A percentile compares a stretch with the other conserved stretches of the same genome.
Conservation (phyloP, 2,888 invertebrate species). For the Aphodius granarius region DNA sequence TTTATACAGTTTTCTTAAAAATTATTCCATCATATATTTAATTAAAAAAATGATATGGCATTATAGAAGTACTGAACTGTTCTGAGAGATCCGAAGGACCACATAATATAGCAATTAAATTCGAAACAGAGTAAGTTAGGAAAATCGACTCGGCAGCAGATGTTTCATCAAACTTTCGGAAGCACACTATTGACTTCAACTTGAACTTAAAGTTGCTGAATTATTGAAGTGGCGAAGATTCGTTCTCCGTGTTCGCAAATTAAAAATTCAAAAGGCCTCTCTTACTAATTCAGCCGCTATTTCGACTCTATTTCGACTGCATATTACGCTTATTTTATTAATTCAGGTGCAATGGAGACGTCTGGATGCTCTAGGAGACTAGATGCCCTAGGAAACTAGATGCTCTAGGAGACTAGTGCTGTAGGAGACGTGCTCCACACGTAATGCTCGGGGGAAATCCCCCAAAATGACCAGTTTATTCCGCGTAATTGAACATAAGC, state of each 20-base stretch:
- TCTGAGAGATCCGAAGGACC: background rate
- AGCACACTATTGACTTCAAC: background rate
- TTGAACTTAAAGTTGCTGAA: background rate
- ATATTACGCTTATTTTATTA: background rate
- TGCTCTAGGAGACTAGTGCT: too few species aligned
- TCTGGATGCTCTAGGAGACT: too few species aligned
- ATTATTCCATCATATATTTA: too few species aligned
- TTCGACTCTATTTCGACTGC: background rate
- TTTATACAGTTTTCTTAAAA: background rate
- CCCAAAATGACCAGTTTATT: slow-evolving; percentile 6
- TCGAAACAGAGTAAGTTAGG: background rate
- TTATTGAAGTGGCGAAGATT: background rate
- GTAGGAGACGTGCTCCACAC: too few species aligned
- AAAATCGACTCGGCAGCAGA: background rate
- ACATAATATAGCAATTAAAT: background rate
- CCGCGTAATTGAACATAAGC: slow-evolving; percentile 25
- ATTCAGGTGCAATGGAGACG: background rate
- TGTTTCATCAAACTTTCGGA: background rate
- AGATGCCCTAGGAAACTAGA: too few species aligned
- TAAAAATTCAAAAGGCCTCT: background rate
- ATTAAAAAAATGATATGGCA: too few species aligned
- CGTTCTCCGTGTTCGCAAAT: background rate
- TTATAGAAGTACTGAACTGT: background rate
- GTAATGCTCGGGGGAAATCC: background rate
- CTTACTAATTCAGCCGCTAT: background rate